Base-by-base conservation (phyloP, 1,140 invertebrate species). In the Cardiocondyla obscurior region DNA sequence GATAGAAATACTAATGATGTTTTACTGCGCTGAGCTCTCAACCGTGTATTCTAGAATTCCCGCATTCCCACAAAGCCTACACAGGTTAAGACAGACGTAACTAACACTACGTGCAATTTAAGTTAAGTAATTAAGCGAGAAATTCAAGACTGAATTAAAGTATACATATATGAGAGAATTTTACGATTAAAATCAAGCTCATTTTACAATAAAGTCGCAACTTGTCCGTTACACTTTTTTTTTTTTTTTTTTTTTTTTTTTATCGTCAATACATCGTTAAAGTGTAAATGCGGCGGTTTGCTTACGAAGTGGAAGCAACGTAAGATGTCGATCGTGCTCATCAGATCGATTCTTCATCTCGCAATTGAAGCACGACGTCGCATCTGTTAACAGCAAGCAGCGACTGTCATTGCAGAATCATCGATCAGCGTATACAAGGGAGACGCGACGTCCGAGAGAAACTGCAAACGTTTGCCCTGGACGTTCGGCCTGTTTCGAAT, bases 401-500 rank as follows among this genome's bases (percentile, higher is more conserved):
- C 85, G 57, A 69, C 83, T 85, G 86, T 88, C 86, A 73, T 73
- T 84, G 86, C 62, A 44, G 62, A 64, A 85, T 88, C 86, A 88
- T 88, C 87, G 87, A 88, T 88, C 87, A 88, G 64, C 30, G 42
- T 44, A 62, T 22, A 55, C 70, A 74, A 51, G 77, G 58, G 85
- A 72, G 51, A 51, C 16, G 58, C 49, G 58, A 65, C 49, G 60
- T 28, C 51, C n/a, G 46, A 87, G 87, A 82, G 88, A 83, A 85
- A 87, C 83, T 85, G 88, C 83, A 77, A 88, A 81, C 81, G 88
- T 53, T 88, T 84, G 67, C 79, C 83, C 25, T 82, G 83, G 87
- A 87, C 87, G 83, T 88, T 89, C 85, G 65, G 86, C 67, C 88
- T 86, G 85, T 89, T 90, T 86, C 87, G 55, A 90, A 90, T 81